Percentiles rank a stretch among this genome's conserved stretches.
phyloP scores from a whole-genome alignment of 2,113 vertebrate species.

The Lepisosteus oculatus region DNA sequence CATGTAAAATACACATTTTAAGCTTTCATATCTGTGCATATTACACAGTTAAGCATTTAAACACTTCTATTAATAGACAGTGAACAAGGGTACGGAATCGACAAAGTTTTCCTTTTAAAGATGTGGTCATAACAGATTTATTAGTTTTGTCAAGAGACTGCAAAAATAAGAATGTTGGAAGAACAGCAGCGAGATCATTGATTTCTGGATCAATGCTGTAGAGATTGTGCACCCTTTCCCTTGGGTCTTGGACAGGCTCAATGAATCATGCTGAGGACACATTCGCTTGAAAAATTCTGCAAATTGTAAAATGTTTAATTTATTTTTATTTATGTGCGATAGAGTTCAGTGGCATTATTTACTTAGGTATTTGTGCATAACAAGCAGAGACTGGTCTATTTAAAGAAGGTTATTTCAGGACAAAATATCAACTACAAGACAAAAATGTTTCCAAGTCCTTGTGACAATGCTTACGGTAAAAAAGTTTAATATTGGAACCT shows the following conservation, averaged over 20 bases:
- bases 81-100: not conserved
- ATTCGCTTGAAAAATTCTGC: not conserved
- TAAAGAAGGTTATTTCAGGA: too few relatives aligned
- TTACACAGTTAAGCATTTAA: not conserved
- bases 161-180: constrained; percentile 7
- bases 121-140: constrained; percentile 2
- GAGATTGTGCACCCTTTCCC: not conserved
- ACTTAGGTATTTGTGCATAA: too few relatives aligned
- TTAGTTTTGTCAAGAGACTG: not conserved
- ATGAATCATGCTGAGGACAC: not conserved
- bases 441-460: too few relatives aligned
- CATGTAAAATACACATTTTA: not conserved
- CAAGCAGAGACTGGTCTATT: too few relatives aligned
- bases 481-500: too few relatives aligned
- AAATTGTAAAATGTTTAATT: not conserved
- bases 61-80: not conserved
- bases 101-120: not conserved
- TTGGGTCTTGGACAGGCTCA: too few relatives aligned
- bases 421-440: too few relatives aligned
- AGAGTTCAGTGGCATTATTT: too few relatives aligned
- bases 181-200: not conserved
- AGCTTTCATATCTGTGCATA: not conserved
- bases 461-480: too few relatives aligned
- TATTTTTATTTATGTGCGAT: too few relatives aligned
- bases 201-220: not conserved